phyloP scores from a whole-genome alignment of 2,888 invertebrate genomes.

The Lasioglossum leucozonium region DNA sequence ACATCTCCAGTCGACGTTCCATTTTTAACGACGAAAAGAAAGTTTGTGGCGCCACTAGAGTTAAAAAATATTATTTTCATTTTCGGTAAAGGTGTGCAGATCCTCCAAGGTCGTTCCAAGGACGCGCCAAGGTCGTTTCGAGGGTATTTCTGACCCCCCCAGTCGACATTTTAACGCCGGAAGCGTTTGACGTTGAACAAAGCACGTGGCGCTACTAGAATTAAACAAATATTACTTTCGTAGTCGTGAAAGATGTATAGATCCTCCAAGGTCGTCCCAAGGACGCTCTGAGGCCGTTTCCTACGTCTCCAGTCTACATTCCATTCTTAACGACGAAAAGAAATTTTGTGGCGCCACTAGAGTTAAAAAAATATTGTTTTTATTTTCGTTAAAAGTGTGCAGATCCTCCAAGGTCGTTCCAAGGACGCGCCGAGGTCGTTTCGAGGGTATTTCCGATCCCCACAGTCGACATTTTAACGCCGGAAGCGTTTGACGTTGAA shows the following conservation, averaged over 20 bases:
- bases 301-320: background rate
- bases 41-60: too few relatives aligned
- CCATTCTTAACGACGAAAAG: too few relatives aligned
- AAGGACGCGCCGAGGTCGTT: too few relatives aligned
- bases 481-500: background rate
- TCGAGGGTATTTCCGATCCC: too few relatives aligned
- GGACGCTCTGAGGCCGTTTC: background rate
- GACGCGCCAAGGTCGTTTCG: background rate
- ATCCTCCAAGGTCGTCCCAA: background rate
- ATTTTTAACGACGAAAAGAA: too few relatives aligned
- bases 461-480: background rate
- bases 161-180: too few relatives aligned
- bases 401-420: background rate
- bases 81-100: too few relatives aligned
- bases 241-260: too few relatives aligned
- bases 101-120: background rate
- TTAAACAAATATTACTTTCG: too few relatives aligned
- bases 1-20: background rate
- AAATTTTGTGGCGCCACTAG: too few relatives aligned
- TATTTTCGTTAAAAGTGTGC: background rate
- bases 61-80: too few relatives aligned
- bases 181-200: background rate
- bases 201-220: fast-evolving
- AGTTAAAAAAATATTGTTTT: too few relatives aligned
- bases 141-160: background rate